Conservation (phyloP, 2,113 vertebrate genomes). For the Cnemophilus loriae region DNA sequence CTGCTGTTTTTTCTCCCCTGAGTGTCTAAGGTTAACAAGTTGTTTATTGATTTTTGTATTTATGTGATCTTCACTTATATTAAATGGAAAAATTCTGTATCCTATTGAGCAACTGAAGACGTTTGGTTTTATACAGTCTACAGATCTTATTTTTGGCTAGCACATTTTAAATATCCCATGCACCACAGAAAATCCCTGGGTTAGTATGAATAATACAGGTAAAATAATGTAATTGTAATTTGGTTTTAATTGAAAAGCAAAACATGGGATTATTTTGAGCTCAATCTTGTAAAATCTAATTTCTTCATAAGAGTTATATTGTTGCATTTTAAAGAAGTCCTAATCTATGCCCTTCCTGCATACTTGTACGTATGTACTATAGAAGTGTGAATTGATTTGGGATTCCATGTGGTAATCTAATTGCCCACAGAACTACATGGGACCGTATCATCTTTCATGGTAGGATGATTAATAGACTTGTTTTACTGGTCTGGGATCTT, state of each 20-base stretch:
- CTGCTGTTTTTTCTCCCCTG: fast-evolving
- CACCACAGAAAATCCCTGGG: not conserved
- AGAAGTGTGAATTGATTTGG: not conserved
- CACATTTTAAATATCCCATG: not conserved
- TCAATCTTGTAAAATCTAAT: not conserved
- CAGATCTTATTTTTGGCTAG: not conserved
- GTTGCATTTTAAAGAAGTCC: not conserved
- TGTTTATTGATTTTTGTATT: not conserved
- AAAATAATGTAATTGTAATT: not conserved
- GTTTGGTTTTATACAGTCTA: not conserved
- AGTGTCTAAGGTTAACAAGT: not conserved
- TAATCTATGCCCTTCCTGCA: not conserved
- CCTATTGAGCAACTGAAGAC: not conserved
- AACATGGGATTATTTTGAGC: not conserved
- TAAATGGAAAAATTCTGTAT: not conserved
- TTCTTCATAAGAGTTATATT: not conserved
- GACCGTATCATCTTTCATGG: fast-evolving
- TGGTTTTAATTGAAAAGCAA: not conserved
- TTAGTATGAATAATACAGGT: not conserved
- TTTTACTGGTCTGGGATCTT: not conserved
- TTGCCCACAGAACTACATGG: not conserved
- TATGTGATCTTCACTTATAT: not conserved
- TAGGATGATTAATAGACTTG: not conserved
- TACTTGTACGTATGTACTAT: fast-evolving
- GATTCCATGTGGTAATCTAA: not conserved